phyloP scores from a whole-genome alignment of 2,797 vertebrate genomes.

The Hoplostethus atlanticus region DNA sequence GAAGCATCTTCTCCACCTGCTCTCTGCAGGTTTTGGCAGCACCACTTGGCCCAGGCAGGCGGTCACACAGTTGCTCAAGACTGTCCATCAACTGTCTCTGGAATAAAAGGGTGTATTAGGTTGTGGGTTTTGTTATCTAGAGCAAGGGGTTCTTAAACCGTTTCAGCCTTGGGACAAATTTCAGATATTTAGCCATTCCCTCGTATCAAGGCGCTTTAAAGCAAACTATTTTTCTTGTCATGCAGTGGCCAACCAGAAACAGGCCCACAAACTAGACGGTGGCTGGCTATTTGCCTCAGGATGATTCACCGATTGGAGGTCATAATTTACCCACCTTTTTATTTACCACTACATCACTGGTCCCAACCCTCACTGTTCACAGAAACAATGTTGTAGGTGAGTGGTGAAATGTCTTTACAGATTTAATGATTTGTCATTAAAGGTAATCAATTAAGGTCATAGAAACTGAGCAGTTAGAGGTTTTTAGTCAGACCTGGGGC shows the following conservation, averaged over 20 bases:
- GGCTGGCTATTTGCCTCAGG: too few species aligned
- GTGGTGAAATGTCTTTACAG: not conserved
- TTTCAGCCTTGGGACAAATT: not conserved
- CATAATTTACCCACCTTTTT: too few species aligned
- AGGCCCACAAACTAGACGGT: too few species aligned
- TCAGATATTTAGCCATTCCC: too few species aligned
- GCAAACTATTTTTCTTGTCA: too few species aligned
- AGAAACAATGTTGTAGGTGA: not conserved
- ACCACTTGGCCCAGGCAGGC: conserved; percentile 56
- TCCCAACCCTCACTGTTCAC: too few species aligned
- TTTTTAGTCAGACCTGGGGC: too few species aligned
- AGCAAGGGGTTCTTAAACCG: not conserved
- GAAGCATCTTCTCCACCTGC: conserved; percentile 77
- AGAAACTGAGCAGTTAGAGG: too few species aligned
- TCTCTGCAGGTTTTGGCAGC: conserved; percentile 67
- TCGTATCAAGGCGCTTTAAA: too few species aligned
- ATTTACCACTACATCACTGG: too few species aligned
- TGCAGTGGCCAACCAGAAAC: too few species aligned
- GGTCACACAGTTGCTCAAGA: conserved; percentile 71
- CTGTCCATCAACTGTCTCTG: conserved; percentile 71
- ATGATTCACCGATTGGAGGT: too few species aligned
- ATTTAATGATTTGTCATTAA: not conserved
- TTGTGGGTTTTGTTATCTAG: not conserved
- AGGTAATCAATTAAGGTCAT: not conserved
- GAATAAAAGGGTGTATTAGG: conserved; percentile 9